Conservation (phyloP, 2,797 vertebrate genomes). For the Megaceryle alcyon region DNA sequence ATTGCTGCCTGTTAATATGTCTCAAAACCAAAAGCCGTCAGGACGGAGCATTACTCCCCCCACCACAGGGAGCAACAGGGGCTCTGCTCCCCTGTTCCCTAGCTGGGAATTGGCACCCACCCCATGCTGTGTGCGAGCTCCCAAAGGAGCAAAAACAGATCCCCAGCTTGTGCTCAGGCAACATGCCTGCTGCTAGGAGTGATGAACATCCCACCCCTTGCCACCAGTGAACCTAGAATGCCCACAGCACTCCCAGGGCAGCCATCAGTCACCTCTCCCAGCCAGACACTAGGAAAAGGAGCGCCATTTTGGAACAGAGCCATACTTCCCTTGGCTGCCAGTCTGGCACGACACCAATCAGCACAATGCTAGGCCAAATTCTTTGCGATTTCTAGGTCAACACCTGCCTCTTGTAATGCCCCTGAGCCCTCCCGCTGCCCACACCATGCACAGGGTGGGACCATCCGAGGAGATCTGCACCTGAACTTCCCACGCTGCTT, state of each 20-base stretch:
- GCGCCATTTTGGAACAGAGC: rapidly evolving
- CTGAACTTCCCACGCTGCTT: rapidly evolving
- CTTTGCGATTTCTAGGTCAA: conserved; percentile 56
- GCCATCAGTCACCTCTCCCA: background rate
- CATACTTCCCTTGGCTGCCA: background rate
- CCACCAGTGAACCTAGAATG: background rate
- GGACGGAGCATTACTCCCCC: conserved; percentile 67
- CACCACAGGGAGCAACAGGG: background rate
- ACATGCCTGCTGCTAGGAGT: background rate
- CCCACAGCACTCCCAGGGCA: background rate
- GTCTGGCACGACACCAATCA: background rate
- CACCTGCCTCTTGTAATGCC: background rate
- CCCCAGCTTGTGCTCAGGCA: background rate
- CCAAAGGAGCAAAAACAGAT: background rate
- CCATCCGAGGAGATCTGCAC: background rate
- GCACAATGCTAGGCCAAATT: background rate
- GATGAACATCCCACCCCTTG: rapidly evolving
- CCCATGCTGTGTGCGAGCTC: rapidly evolving
- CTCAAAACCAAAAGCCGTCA: conserved; percentile 71
- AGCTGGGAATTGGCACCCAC: background rate
- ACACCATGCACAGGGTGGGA: rapidly evolving
- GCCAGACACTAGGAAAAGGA: background rate
- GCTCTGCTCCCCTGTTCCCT: background rate
- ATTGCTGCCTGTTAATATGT: conserved; percentile 84
- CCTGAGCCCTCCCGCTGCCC: background rate